Conservation (phyloP, 2,797 vertebrate species). For the Anguilla anguilla region DNA sequence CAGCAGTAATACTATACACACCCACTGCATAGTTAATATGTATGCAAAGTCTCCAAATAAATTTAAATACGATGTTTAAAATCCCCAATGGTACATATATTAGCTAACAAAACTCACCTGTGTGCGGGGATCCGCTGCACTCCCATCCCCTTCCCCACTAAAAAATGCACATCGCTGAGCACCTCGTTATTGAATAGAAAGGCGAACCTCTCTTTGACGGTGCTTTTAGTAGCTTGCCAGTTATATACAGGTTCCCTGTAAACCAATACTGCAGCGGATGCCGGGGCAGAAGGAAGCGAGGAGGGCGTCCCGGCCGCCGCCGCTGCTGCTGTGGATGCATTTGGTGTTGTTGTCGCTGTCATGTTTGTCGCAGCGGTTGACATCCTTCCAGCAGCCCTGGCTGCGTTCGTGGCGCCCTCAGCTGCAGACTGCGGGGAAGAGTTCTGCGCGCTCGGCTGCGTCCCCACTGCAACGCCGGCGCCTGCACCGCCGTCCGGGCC, state of each 20-base stretch:
- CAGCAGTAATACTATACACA: neutral
- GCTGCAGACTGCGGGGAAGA: constrained; percentile 65
- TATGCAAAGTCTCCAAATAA: neutral
- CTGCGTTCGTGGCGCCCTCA: constrained; percentile 64
- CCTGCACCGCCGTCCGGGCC: constrained; percentile 76
- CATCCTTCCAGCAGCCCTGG: constrained; percentile 63
- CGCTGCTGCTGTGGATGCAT: constrained; percentile 52
- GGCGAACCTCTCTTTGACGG: constrained; percentile 84
- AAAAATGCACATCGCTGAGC: constrained; percentile 94
- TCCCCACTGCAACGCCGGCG: constrained; percentile 69
- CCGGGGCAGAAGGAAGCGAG: constrained; percentile 55
- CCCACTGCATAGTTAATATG: neutral
- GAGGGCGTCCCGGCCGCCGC: constrained; percentile 45
- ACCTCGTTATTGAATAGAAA: constrained; percentile 96
- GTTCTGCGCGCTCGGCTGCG: constrained; percentile 72
- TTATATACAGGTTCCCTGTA: constrained; percentile 82
- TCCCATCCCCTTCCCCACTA: constrained; percentile 92
- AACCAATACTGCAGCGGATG: constrained; percentile 75
- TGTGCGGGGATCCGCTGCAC: constrained; percentile 93
- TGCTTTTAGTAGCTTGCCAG: constrained; percentile 86
- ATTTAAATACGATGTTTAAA: neutral
- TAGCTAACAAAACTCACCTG: constrained; percentile 73
- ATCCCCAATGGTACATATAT: neutral
- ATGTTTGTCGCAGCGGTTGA: constrained; percentile 72
- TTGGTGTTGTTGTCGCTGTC: constrained; percentile 64